Percentiles rank a stretch among this genome's conserved stretches.
Evolutionary conservation across 2,113 vertebrate genomes (phyloP).

Genomic region (Gobius niger): DNA sequence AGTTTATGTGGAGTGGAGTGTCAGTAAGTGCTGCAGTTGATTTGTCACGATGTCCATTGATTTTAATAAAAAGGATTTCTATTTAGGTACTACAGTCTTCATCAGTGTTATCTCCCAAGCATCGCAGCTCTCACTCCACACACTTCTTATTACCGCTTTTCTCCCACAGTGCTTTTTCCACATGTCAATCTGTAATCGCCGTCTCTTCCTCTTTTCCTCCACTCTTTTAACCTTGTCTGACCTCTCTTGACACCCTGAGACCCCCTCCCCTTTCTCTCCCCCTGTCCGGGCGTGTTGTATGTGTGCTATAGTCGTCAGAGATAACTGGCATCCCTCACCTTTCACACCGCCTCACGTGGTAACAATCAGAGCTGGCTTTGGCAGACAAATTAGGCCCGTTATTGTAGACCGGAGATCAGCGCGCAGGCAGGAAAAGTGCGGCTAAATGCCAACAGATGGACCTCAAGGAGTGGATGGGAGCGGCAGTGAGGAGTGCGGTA

Average conservation of each 20-base stretch:
- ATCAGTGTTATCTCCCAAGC: constrained; percentile 26
- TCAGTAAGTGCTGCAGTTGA: no score
- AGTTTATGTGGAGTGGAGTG: no score
- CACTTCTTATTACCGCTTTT: constrained; percentile 13
- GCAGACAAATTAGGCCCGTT: constrained; percentile 79
- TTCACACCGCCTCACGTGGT: constrained; percentile 74
- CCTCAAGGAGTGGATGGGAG: constrained; percentile 37
- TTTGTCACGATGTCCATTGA: no score
- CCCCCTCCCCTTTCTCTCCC: neutral
- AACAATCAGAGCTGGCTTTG: constrained; percentile 74
- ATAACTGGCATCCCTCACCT: constrained; percentile 75
- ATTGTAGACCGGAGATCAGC: constrained; percentile 73
- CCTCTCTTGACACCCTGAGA: constrained; percentile 12
- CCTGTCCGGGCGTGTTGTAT: constrained; percentile 7
- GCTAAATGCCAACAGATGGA: constrained; percentile 78
- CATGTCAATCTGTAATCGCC: constrained; percentile 37
- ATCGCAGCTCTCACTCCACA: constrained; percentile 9
- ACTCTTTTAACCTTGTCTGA: constrained; percentile 23
- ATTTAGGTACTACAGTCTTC: neutral
- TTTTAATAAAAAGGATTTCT: no score
- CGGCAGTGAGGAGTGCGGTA: constrained; percentile 26
- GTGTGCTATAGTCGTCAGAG: constrained; percentile 49
- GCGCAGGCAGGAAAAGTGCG: constrained; percentile 66
- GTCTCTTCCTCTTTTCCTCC: constrained; percentile 34
- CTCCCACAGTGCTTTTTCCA: constrained; percentile 25